Evolutionary conservation across 2,888 invertebrate species (phyloP).

Genomic region (Folsomia manolachei): DNA sequence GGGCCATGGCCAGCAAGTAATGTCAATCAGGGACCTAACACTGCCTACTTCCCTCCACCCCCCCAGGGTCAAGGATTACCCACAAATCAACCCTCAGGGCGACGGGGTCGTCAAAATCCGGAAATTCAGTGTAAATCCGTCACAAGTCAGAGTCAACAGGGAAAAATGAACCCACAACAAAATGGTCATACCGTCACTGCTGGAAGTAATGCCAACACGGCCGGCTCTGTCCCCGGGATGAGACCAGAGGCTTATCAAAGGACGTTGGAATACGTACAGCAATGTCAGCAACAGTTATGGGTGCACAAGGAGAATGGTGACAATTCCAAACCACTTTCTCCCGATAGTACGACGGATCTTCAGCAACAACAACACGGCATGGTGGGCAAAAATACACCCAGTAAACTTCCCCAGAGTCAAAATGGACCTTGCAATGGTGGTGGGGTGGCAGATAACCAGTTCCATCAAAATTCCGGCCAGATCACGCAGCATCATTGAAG

Average conservation of each 20-base stretch:
- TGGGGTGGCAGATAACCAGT: background rate
- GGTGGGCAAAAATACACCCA: background rate
- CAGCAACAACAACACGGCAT: constrained; percentile 7
- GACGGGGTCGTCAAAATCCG: constrained; percentile 23
- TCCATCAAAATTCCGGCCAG: background rate
- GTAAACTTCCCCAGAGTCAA: background rate
- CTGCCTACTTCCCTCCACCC: constrained; percentile 18
- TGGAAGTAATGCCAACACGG: constrained; percentile 51
- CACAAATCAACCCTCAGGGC: background rate
- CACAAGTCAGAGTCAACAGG: constrained; percentile 39
- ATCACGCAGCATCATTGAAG: background rate
- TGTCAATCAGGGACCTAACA: constrained; percentile 21
- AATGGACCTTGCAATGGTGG: background rate
- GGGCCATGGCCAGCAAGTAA: constrained; percentile 23
- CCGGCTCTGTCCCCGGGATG: constrained; percentile 62
- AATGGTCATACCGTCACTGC: constrained; percentile 54
- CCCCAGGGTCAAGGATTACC: constrained; percentile 15
- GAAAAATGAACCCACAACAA: constrained; percentile 53
- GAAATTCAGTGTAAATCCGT: constrained; percentile 44
- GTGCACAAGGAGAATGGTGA: constrained; percentile 17
- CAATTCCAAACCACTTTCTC: constrained; percentile 42
- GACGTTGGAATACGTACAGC: constrained; percentile 83
- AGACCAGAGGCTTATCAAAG: constrained; percentile 82
- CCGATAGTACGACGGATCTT: constrained; percentile 43
- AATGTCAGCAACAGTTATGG: constrained; percentile 61